phyloP scores from a whole-genome alignment of 2,113 vertebrate species.

The Ovibos moschatus region DNA sequence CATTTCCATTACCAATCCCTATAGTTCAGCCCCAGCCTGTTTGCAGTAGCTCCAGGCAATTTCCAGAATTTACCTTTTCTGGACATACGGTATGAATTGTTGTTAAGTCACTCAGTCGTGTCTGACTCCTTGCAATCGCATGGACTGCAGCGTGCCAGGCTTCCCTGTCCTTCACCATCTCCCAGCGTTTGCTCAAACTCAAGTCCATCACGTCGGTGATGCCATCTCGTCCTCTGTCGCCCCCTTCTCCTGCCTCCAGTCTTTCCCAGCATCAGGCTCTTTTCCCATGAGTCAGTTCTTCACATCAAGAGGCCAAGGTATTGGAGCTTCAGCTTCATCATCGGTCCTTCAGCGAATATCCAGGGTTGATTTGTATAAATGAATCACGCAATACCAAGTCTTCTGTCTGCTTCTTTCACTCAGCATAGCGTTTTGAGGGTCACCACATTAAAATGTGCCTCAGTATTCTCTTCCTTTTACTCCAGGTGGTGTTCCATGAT shows the following conservation, averaged over 20 bases:
- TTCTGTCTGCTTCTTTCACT: too few species aligned
- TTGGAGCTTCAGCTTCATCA: not conserved
- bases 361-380: not conserved
- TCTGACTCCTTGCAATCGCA: not conserved
- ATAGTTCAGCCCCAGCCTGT: not conserved
- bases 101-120: not conserved
- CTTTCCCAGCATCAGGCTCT: not conserved
- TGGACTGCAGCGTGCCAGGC: not conserved
- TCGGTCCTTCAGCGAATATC: not conserved
- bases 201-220: accelerated
- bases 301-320: not conserved
- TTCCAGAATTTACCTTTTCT: not conserved
- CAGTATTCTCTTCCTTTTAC: not conserved
- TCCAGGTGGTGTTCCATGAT: accelerated
- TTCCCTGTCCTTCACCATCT: not conserved
- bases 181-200: not conserved
- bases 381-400: accelerated
- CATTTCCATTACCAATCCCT: too few species aligned
- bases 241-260: not conserved
- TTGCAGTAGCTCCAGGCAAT: not conserved
- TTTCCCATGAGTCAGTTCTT: not conserved
- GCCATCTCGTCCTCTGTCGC: not conserved
- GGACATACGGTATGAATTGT: not conserved
- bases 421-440: not conserved
- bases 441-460: accelerated